phyloP scores from a whole-genome alignment of 1,140 invertebrate genomes.

The Calosoma granatense region DNA sequence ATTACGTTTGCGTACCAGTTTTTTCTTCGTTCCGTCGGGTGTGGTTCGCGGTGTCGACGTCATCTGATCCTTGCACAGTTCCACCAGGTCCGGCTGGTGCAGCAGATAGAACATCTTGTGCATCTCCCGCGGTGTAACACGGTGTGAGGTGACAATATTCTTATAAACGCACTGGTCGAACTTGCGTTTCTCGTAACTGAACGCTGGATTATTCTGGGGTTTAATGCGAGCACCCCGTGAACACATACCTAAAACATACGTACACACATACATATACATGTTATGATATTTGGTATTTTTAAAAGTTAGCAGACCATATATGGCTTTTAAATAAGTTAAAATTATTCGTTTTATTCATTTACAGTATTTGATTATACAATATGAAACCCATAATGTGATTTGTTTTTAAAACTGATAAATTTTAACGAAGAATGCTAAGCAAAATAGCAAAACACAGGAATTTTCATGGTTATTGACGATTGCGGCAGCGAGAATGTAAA shows the following conservation, averaged over 20 bases:
- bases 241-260: slow-evolving; percentile 35
- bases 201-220: slow-evolving; percentile 46
- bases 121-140: slow-evolving; percentile 17
- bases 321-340: too few species aligned
- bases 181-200: slow-evolving; percentile 45
- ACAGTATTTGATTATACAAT: too few species aligned
- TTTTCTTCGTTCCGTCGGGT: neutral
- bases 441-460: slow-evolving; percentile 6
- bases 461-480: too few species aligned
- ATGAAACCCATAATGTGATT: too few species aligned
- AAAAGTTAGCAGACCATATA: too few species aligned
- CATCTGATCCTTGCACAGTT: neutral
- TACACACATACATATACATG: neutral
- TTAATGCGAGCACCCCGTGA: slow-evolving; percentile 38
- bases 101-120: neutral
- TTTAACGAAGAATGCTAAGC: neutral
- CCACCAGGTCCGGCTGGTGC: neutral
- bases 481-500: too few species aligned
- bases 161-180: slow-evolving; percentile 36
- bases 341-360: too few species aligned
- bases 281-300: too few species aligned
- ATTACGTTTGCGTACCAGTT: too few species aligned
- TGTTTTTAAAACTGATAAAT: slow-evolving; percentile 7
- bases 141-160: slow-evolving; percentile 19
- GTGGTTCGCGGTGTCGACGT: neutral